Percentiles rank a stretch among this genome's conserved stretches.
phyloP scores from a whole-genome alignment of 2,113 vertebrate species.

The Marmota flaviventris region DNA sequence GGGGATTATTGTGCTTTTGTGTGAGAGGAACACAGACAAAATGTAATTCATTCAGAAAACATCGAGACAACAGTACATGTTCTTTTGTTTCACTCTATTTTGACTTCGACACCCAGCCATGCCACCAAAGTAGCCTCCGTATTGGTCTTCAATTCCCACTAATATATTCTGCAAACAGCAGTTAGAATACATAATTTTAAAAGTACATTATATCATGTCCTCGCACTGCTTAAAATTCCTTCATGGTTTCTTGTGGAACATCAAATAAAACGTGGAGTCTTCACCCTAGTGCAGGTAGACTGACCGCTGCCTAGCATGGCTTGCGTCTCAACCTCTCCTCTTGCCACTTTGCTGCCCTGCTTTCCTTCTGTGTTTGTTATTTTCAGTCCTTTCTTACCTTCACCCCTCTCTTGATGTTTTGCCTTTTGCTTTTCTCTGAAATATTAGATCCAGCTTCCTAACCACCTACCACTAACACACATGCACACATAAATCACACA shows the following conservation, averaged over 20 bases:
- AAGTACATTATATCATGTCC: neutral
- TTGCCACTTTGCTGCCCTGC: neutral
- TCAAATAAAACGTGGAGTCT: neutral
- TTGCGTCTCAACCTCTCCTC: neutral
- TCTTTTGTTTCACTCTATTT: neutral
- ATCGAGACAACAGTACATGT: neutral
- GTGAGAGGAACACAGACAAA: neutral
- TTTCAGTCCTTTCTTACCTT: neutral
- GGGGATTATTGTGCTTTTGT: neutral
- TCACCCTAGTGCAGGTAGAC: neutral
- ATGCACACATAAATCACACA: neutral
- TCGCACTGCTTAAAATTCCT: neutral
- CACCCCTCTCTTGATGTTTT: neutral
- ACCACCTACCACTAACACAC: neutral
- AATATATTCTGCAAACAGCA: neutral
- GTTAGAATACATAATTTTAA: neutral
- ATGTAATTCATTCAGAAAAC: neutral
- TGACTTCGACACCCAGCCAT: neutral
- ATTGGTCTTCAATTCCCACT: neutral
- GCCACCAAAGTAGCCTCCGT: neutral
- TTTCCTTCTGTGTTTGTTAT: neutral
- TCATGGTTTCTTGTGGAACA: neutral
- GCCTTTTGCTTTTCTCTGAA: neutral
- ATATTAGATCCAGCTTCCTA: neutral
- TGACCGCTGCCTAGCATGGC: neutral